Conservation (phyloP, 2,888 invertebrate genomes). For the Gordius sp. region DNA sequence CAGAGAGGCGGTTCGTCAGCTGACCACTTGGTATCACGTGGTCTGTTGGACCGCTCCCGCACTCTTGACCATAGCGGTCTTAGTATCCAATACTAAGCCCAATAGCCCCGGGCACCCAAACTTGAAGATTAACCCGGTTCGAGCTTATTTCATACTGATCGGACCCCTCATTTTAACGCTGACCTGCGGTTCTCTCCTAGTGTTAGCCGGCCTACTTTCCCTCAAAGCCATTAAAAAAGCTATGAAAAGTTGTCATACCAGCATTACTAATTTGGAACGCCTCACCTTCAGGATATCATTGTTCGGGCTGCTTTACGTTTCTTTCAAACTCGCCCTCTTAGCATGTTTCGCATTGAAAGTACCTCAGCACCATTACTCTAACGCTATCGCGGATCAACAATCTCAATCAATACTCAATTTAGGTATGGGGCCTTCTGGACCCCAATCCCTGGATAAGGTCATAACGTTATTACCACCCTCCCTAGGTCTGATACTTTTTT, state of each 20-base stretch:
- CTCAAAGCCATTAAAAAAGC: neutral
- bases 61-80: conserved; percentile 56
- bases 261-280: neutral
- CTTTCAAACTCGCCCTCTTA: neutral
- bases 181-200: neutral
- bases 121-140: neutral
- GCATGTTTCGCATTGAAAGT: too few species aligned
- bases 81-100: conserved; percentile 27
- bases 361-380: too few species aligned
- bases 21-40: conserved; percentile 44
- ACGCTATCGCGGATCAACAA: too few species aligned
- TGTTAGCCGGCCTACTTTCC: neutral
- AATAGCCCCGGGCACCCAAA: neutral
- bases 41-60: conserved; percentile 72
- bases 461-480: too few species aligned
- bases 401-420: neutral
- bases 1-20: conserved; percentile 36
- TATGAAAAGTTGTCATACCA: neutral
- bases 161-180: too few species aligned
- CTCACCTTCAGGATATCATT: neutral
- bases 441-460: too few species aligned
- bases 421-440: neutral
- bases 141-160: neutral
- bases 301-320: neutral
- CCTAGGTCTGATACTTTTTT: neutral